phyloP scores from a whole-genome alignment of 2,797 vertebrate species.

The Otus scops region DNA sequence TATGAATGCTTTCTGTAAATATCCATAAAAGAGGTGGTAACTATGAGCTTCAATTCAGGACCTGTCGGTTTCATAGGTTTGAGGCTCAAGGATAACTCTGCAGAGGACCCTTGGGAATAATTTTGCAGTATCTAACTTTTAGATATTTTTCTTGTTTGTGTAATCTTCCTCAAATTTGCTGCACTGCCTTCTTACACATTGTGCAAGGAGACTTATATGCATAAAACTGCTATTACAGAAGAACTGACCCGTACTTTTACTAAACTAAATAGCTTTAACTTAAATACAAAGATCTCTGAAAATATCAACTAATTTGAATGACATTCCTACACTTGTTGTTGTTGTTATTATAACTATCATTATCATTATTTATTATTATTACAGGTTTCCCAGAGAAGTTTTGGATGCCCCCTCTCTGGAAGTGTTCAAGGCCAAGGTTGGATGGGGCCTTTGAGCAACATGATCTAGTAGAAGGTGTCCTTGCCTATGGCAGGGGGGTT shows the following conservation, averaged over 20 bases:
- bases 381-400: neutral
- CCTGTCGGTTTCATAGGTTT: neutral
- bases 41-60: neutral
- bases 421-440: no score
- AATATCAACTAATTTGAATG: neutral
- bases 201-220: neutral
- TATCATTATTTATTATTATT: neutral
- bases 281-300: neutral
- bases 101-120: neutral
- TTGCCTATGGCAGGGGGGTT: no score
- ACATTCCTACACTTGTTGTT: neutral
- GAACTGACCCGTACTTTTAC: neutral
- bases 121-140: neutral
- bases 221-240: neutral
- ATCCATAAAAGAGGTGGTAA: neutral
- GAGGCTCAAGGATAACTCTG: neutral
- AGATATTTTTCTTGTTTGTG: neutral
- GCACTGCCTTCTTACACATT: neutral
- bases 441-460: no score
- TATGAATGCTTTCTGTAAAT: neutral
- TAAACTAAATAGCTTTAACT: neutral
- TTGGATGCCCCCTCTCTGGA: no score
- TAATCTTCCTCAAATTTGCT: neutral
- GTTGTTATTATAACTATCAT: no score
- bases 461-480: no score